Conservation (phyloP, 2,113 vertebrate species). For the Acrocephalus arundinaceus region DNA sequence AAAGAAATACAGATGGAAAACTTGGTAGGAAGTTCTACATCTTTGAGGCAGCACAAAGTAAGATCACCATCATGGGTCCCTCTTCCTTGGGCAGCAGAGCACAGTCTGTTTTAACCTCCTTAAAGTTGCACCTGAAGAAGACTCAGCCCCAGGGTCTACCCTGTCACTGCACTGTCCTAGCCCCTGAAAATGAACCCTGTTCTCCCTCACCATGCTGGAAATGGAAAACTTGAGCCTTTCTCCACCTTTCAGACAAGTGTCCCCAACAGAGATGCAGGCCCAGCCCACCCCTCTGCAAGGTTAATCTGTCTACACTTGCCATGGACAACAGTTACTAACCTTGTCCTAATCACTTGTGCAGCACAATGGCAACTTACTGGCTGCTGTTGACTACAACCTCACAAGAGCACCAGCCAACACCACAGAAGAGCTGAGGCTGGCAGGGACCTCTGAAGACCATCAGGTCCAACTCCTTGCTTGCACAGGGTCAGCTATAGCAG, state of each 20-base stretch:
- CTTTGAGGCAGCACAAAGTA: conserved; percentile 51
- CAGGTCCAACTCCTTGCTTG: not conserved
- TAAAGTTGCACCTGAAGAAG: not conserved
- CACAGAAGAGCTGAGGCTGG: not conserved
- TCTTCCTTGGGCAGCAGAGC: not conserved
- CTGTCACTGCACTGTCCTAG: not conserved
- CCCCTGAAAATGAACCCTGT: fast-evolving
- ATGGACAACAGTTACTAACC: not conserved
- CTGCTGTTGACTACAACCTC: not conserved
- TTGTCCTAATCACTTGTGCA: not conserved
- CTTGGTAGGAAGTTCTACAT: conserved; percentile 44
- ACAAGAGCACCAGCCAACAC: not conserved
- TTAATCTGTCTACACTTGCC: not conserved
- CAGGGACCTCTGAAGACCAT: not conserved
- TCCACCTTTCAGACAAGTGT: not conserved
- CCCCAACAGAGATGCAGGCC: not conserved
- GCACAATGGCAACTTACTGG: not conserved
- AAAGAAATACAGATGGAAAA: conserved; percentile 43
- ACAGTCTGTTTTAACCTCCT: not conserved
- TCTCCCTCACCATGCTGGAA: not conserved
- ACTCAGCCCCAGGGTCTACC: not conserved
- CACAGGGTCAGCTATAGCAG: not conserved
- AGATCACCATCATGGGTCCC: not conserved
- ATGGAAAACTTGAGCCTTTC: not conserved
- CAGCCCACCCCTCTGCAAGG: not conserved